These are phyloP conservation scores for Empis livida DNA, from an alignment of 2,888 invertebrate species.

Conservation along the genomic window DNA sequence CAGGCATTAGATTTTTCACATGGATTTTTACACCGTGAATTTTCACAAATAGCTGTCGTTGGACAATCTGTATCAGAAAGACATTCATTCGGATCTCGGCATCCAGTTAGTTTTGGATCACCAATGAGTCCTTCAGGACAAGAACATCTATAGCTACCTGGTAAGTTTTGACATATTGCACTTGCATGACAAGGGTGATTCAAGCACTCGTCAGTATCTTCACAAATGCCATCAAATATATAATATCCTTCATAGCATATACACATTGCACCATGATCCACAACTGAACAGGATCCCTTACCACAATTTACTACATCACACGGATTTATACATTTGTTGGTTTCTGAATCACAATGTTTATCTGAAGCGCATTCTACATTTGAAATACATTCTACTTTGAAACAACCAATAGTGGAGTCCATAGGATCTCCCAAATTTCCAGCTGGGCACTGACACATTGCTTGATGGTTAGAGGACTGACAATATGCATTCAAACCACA, in stretches of 20 bases:
- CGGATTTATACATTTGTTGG: constrained; percentile 70
- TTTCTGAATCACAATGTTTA: constrained; percentile 60
- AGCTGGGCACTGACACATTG: constrained; percentile 63
- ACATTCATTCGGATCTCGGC: constrained; percentile 73
- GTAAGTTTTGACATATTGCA: constrained; percentile 63
- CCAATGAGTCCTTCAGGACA: constrained; percentile 71
- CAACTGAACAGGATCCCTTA: constrained; percentile 63
- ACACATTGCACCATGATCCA: constrained; percentile 59
- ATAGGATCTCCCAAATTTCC: constrained; percentile 73
- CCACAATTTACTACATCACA: constrained; percentile 68
- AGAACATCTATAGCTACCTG: constrained; percentile 63
- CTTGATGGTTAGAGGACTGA: constrained; percentile 54
- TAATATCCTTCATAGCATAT: constrained; percentile 63
- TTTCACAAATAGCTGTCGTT: constrained; percentile 56
- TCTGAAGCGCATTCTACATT: constrained; percentile 62
- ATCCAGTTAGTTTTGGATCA: constrained; percentile 56
- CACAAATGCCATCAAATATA: constrained; percentile 51
- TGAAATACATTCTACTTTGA: constrained; percentile 74
- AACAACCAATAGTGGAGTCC: constrained; percentile 66
- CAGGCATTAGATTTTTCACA: constrained; percentile 54
- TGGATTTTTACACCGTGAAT: constrained; percentile 64
- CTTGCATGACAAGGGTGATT: constrained; percentile 65
- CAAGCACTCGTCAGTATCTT: constrained; percentile 70
- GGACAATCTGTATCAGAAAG: constrained; percentile 69
- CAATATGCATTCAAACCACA: constrained; percentile 73